Evolutionary conservation across 2,797 vertebrate species (phyloP), one percentile per base, ranked within the genome.

Genomic region (Pangasius sanitwongsei): DNA sequence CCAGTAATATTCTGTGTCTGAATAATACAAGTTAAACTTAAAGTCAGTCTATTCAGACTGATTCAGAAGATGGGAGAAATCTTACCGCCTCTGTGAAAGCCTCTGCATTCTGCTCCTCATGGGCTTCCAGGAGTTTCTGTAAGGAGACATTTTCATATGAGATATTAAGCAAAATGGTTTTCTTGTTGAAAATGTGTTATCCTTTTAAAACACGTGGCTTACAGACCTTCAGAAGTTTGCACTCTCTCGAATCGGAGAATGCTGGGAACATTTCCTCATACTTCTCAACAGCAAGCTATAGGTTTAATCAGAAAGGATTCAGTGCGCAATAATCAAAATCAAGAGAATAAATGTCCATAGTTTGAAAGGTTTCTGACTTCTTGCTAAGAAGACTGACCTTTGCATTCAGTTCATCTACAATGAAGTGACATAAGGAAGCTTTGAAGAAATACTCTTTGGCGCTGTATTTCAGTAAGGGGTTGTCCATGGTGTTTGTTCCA

Each of bases 381-480:
- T 84, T 37, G n/a, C 59, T 55, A 34, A 2, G 9, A 89, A 12
- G 55, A 92, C 87, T 84, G 8, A 96, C 99, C 97, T 99, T 99
- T 0, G 99, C 98, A 2, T 99, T 99, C 92, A 99, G 95, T 92
- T 99, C 98, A 23, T 99, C 99, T 23, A 99, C 98, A 0, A 99
- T 99, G 93, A 99, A 99, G 92, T 99, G 99, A 90, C 99, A 99
- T 82, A 99, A 96, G 0, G 98, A 96, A 0, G 99, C 99, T 96
- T 99, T 99, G 95, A 99, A 99, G 96, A 99, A 99, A 93, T 99
- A 99, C 92, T 99, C 99, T 91, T 99, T 99, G 31, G 99, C 98
- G 34, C 99, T 99, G 92, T 99, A 99, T 93, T 99, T 99, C 93
- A 99, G 95, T 92, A 99, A 89, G 0, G 98, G 97, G 86, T 99